These are phyloP conservation scores for Nesospiza acunhae DNA, from an alignment of 2,113 vertebrate species.

Conservation along the genomic window DNA sequence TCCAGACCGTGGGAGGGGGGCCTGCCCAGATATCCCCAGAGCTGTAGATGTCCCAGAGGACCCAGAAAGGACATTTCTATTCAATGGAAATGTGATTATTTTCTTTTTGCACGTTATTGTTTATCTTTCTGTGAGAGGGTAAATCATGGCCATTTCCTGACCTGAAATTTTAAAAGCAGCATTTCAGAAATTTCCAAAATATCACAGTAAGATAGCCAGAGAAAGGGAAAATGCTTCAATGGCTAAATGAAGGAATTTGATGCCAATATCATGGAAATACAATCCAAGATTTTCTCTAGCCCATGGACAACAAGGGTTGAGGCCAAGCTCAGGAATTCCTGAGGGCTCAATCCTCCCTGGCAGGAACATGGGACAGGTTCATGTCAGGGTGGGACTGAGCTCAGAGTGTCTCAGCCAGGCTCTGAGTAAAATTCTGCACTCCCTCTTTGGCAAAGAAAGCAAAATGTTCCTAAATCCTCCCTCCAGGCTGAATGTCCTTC, in stretches of 20 bases:
- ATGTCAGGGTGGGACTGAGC: neutral
- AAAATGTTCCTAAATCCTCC: neutral
- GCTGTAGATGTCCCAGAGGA: neutral
- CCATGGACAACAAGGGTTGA: neutral
- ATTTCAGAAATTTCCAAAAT: neutral
- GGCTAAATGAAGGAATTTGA: neutral
- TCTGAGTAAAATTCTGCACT: neutral
- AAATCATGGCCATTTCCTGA: neutral
- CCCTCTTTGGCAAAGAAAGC: constrained; percentile 2
- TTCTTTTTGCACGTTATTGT: neutral
- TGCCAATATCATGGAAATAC: neutral
- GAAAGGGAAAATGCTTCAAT: neutral
- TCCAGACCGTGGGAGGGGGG: neutral
- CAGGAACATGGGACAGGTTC: accelerated
- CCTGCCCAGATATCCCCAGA: neutral
- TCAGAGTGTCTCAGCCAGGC: neutral
- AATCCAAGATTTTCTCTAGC: neutral
- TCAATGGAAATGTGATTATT: neutral
- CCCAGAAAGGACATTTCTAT: neutral
- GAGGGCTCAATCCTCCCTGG: neutral
- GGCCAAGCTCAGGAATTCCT: neutral
- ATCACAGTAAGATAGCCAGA: neutral
- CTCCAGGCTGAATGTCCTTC: constrained; percentile 18
- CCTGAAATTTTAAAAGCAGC: neutral
- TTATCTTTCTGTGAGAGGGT: neutral